Evolutionary conservation across 2,113 vertebrate genomes (phyloP), one percentile per base, ranked within the genome.

Genomic region (Stigmatopora nigra): DNA sequence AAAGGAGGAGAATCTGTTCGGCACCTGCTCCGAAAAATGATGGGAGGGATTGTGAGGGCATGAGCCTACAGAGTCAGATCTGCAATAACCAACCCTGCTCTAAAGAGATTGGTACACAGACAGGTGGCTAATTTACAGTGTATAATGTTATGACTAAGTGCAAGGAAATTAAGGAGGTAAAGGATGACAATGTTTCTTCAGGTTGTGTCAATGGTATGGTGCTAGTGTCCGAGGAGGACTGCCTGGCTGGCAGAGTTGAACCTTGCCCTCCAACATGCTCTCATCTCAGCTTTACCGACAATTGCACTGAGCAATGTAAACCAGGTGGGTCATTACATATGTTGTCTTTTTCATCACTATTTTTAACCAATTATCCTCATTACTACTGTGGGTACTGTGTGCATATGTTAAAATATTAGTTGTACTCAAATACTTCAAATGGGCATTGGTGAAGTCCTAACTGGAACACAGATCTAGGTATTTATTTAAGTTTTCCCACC

Each of bases 1-100:
- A 65, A 66, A 92, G 93, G 51, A 84, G 55, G 46, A 88, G 94
- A 61, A 87, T 73, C 78, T 97, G 94, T 71, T 85, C 90, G 0
- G 86, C 90, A 35, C 94, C 94, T 3, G 93, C 92, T 0, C 92
- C 93, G 0, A 97, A 98, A 81, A 95, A 97, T 0, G 85, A 89
- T 0, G 94, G 94, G 0, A 76, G 52, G 11, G 84, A 87, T 5
- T 97, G 95, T 15, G 75, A 86, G 0, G 93, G 94, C 5, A 78
- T 88, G 63, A 82, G 82, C 5, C 73, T 84, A n/a, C 92, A 95
- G 82, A 90, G 73, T 7, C 87, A 88, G n/a, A 86, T 87, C 51
- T 96, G 95, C 59, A 90, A 91, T 82, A 84, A 78, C 52, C 90
- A 92, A 53, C 86, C 91, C 51, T 95, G 94, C 53, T 80, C 51